phyloP scores from a whole-genome alignment of 2,113 vertebrate species.

The Platichthys flesus region DNA sequence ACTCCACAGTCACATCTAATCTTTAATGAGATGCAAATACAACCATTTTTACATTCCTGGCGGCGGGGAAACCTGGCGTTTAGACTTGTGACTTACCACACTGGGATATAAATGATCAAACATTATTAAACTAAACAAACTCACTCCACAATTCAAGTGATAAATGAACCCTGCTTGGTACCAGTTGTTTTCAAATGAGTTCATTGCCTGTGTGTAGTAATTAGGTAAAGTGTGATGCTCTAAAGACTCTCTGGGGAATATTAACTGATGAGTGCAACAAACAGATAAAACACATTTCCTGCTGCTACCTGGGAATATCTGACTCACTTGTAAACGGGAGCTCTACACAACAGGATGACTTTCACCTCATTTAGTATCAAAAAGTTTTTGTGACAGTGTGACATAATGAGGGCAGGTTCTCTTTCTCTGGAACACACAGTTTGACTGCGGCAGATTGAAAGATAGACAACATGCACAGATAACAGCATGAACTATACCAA shows the following conservation, averaged over 20 bases:
- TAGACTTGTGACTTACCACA: neutral
- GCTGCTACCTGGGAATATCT: constrained; percentile 35
- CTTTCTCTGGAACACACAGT: constrained; percentile 9
- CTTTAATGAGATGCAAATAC: constrained; percentile 11
- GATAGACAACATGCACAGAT: constrained; percentile 21
- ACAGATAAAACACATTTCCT: constrained; percentile 40
- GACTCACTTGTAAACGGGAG: constrained; percentile 35
- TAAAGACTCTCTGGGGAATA: constrained; percentile 59
- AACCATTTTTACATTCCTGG: neutral
- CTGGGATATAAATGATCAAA: constrained; percentile 14
- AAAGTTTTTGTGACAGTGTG: constrained; percentile 31
- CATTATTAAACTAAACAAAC: constrained; percentile 38
- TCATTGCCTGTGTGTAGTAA: constrained; percentile 30
- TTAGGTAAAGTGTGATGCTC: constrained; percentile 40
- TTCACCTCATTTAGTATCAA: constrained; percentile 36
- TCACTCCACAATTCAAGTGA: constrained; percentile 27
- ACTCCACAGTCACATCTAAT: neutral
- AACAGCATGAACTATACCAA: constrained; percentile 11
- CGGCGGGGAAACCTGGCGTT: constrained; percentile 16
- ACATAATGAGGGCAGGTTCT: constrained; percentile 56
- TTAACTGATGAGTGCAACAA: constrained; percentile 56
- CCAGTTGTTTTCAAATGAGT: constrained; percentile 36
- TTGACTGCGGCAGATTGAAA: constrained; percentile 30
- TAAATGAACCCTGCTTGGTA: constrained; percentile 39
- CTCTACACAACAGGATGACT: constrained; percentile 31